Evolutionary conservation across 2,888 invertebrate species (phyloP), one percentile per base, ranked within the genome.

Genomic region (Eristalis pertinax): DNA sequence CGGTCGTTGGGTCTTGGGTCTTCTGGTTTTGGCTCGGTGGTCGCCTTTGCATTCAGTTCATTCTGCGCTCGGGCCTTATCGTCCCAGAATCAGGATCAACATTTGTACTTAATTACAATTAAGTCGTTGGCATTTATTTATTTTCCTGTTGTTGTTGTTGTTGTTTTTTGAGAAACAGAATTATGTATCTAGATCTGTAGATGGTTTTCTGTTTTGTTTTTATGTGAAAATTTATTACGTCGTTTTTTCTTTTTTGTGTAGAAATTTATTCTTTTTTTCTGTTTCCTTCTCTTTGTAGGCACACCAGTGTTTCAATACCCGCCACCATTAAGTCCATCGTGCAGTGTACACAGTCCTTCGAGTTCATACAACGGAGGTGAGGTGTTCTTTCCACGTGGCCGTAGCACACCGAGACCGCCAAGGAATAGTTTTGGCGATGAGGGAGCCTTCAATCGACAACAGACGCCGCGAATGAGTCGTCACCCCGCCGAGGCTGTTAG

Each of bases 221-320:
- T 56, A 32, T 50, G 50, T n/a, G 50, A 60, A n/a, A 60, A 63
- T 64, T 58, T 26, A 60, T 60, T 60, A 38, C 65, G 29, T 35
- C 32, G 13, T 60, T 58, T 69, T 74, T 69, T 62, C 60, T 83
- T 83, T 32, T 32, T 8, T 32, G 32, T 32, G 32, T 32, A 1
- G 32, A 32, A 32, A 32, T 32, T 32, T 32, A 32, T 32, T 32
- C 7, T 32, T 32, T 10, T 10, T 32, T 32, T 32, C 8, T 69
- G n/a, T 43, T 43, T 43, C 11, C 13, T 38, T 41, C 15, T 43
- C 67, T 82, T 90, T 91, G 22, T 90, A 93, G 93, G 92, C 82
- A 90, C 93, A 65, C 92, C 92, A 70, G 91, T 92, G 80, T 92
- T 93, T 80, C 92, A 93, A 89, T 92, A 92, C 89, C 92, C 93